phyloP scores from a whole-genome alignment of 64 coral and sea anemone genomes.

The Montipora capricornis region DNA sequence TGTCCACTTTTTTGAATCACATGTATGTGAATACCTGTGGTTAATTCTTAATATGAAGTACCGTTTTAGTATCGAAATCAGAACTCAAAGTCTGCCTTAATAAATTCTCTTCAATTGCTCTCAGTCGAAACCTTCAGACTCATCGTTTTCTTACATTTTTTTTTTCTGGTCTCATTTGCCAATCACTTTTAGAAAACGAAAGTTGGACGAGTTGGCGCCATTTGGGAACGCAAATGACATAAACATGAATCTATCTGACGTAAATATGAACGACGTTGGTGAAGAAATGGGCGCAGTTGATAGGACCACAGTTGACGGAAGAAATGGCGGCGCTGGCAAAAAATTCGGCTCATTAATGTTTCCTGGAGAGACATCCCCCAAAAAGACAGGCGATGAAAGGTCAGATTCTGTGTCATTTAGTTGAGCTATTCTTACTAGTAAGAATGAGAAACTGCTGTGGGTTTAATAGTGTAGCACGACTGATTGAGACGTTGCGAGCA shows the following conservation, averaged over 20 bases:
- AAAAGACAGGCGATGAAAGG: neutral
- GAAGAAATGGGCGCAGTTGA: neutral
- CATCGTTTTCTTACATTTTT: no score
- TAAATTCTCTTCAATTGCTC: no score
- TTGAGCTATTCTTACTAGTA: no score
- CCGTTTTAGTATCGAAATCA: no score
- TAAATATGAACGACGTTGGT: neutral
- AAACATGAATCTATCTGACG: neutral
- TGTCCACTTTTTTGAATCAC: neutral
- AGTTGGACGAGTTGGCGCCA: neutral
- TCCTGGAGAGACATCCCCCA: neutral
- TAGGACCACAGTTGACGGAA: neutral
- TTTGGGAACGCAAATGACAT: neutral
- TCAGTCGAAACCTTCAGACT: no score
- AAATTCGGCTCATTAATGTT: neutral
- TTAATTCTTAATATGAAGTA: no score
- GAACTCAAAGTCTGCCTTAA: no score
- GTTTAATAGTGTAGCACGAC: no score
- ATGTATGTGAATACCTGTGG: neutral
- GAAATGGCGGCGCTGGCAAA: neutral
- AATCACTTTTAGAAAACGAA: neutral
- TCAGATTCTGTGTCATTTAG: neutral
- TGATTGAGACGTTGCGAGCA: no score
- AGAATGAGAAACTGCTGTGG: no score
- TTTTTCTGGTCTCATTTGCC: no score